Percentiles rank a stretch among this genome's conserved stretches.
These are phyloP conservation scores for Fratercula arctica DNA, from an alignment of 2,797 vertebrate species.

Conservation along the genomic window DNA sequence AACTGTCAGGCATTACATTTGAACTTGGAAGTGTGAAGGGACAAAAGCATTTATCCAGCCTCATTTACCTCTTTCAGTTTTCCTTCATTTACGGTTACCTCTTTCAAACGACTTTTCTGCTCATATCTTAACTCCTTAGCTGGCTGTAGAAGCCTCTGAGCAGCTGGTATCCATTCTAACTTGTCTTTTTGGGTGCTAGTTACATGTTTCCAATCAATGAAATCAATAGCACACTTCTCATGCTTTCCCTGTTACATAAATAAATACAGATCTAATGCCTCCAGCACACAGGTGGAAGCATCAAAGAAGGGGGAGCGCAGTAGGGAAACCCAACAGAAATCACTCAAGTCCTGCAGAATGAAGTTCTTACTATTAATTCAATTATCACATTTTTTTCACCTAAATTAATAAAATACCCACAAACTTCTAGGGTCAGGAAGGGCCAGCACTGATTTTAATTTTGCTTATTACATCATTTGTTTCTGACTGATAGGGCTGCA, in stretches of 20 bases:
- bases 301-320: neutral
- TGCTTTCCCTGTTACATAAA: neutral
- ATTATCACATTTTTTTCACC: neutral
- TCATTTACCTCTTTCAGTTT: neutral
- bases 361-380: neutral
- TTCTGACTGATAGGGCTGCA: neutral
- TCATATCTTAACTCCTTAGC: neutral
- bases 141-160: neutral
- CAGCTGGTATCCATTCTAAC: neutral
- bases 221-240: neutral
- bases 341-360: neutral
- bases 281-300: neutral
- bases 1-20: neutral
- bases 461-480: neutral
- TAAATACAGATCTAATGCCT: neutral
- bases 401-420: conserved; percentile 6
- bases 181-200: neutral
- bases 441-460: neutral
- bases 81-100: neutral
- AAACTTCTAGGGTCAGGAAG: neutral
- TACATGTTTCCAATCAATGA: neutral
- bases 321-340: neutral
- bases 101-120: neutral
- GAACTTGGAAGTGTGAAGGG: neutral
- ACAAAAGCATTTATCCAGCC: neutral